Evolutionary conservation across 2,113 vertebrate species (phyloP).

Genomic region (Pseudopipra pipra): DNA sequence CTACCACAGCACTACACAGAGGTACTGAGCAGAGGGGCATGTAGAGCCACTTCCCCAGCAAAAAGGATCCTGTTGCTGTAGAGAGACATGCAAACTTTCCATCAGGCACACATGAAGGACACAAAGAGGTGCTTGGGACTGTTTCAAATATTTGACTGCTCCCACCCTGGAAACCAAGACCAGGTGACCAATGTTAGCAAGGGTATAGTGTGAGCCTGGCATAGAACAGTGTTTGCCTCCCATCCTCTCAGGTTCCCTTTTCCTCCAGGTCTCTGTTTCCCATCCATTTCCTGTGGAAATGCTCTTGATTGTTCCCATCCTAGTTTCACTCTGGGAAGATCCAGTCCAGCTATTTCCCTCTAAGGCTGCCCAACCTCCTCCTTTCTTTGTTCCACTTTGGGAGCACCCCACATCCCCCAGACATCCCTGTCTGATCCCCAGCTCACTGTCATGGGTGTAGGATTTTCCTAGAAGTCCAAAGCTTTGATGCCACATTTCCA

Average conservation of each 20-base stretch:
- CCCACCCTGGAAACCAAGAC: background rate
- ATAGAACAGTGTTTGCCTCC: background rate
- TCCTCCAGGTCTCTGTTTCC: background rate
- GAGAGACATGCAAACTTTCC: background rate
- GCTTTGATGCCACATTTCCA: background rate
- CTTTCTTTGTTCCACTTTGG: background rate
- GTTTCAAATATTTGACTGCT: background rate
- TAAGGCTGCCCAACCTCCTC: background rate
- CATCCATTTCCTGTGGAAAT: background rate
- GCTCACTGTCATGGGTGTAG: background rate
- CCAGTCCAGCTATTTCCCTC: background rate
- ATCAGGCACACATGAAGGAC: background rate
- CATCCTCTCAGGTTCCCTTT: background rate
- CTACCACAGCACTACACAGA: background rate
- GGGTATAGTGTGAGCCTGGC: background rate
- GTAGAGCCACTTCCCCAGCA: background rate
- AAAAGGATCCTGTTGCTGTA: background rate
- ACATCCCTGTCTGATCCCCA: background rate
- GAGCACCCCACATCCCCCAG: background rate
- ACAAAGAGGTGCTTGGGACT: background rate
- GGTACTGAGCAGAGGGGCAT: background rate
- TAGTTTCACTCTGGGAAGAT: background rate
- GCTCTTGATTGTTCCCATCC: background rate
- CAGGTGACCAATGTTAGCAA: background rate
- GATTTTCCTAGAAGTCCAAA: background rate